Percentiles rank a stretch among this genome's conserved stretches.
Conservation (phyloP, 2,888 invertebrate genomes). For the Ennomos quercinarius region DNA sequence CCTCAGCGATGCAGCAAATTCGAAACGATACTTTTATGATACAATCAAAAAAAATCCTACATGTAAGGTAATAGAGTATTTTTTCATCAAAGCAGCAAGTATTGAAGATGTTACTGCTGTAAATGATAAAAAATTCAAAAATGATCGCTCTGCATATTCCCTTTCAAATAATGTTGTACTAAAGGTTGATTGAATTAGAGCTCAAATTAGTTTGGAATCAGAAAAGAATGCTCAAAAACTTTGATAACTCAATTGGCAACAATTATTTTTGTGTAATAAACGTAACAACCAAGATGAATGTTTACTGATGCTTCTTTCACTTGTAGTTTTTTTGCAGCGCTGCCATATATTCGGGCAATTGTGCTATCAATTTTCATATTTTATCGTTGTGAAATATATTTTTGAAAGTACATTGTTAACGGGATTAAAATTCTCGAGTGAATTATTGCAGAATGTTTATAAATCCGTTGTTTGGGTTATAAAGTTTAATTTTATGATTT, state of each 20-base stretch:
- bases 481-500: slow-evolving; percentile 30
- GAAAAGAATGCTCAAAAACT: slow-evolving; percentile 42
- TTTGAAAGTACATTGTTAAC: slow-evolving; percentile 25
- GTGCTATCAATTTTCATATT: slow-evolving; percentile 28
- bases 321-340: slow-evolving; percentile 26
- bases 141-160: slow-evolving; percentile 49
- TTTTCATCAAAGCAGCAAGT: slow-evolving; percentile 20
- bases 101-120: slow-evolving; percentile 41
- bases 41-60: slow-evolving; percentile 27
- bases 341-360: slow-evolving; percentile 20
- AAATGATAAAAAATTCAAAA: slow-evolving; percentile 52
- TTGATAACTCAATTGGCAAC: slow-evolving; percentile 73
- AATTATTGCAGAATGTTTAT: slow-evolving; percentile 24
- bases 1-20: slow-evolving; percentile 47
- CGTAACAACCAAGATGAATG: slow-evolving; percentile 62
- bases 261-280: slow-evolving; percentile 66
- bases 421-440: slow-evolving; percentile 30
- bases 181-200: slow-evolving; percentile 44
- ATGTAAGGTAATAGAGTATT: slow-evolving; percentile 16
- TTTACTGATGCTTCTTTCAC: slow-evolving; percentile 55
- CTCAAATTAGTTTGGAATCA: slow-evolving; percentile 39
- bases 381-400: slow-evolving; percentile 25
- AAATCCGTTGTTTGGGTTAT: slow-evolving; percentile 34
- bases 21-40: slow-evolving; percentile 29
- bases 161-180: slow-evolving; percentile 39